These are phyloP conservation scores for Saturnia japonica DNA, from an alignment of 2,888 invertebrate species.

Conservation along the genomic window DNA sequence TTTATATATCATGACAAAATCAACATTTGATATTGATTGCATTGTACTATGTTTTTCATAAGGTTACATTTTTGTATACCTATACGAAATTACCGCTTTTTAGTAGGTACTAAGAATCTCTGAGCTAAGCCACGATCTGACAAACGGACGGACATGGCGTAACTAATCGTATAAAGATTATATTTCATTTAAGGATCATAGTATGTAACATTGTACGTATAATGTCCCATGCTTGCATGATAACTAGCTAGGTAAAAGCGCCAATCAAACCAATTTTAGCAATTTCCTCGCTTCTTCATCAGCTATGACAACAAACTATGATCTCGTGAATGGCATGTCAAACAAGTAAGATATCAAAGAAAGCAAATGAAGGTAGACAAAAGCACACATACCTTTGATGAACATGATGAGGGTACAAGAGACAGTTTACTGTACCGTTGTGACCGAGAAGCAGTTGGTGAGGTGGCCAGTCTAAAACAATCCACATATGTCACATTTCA, in stretches of 20 bases:
- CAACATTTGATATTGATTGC: no score
- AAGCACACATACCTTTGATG: conserved; percentile 82
- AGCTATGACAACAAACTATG: not conserved
- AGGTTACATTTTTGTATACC: no score
- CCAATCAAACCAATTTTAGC: not conserved
- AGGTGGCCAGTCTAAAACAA: conserved; percentile 89
- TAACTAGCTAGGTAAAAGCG: not conserved
- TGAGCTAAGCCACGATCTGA: no score
- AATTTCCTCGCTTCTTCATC: not conserved
- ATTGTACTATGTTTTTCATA: no score
- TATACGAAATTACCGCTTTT: no score
- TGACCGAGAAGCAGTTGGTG: conserved; percentile 95
- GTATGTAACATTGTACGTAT: no score
- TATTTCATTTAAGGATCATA: no score
- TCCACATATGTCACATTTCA: not conserved
- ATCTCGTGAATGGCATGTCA: no score
- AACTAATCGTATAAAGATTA: no score
- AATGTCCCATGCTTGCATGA: not conserved
- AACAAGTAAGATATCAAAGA: not conserved
- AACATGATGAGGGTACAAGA: conserved; percentile 96
- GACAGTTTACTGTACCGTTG: conserved; percentile 95
- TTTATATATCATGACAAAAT: no score
- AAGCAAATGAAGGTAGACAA: not conserved
- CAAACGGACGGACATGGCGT: no score
- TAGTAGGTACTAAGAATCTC: no score